Base-by-base conservation (phyloP, 1,140 invertebrate species). In the Amyelois transitella region DNA sequence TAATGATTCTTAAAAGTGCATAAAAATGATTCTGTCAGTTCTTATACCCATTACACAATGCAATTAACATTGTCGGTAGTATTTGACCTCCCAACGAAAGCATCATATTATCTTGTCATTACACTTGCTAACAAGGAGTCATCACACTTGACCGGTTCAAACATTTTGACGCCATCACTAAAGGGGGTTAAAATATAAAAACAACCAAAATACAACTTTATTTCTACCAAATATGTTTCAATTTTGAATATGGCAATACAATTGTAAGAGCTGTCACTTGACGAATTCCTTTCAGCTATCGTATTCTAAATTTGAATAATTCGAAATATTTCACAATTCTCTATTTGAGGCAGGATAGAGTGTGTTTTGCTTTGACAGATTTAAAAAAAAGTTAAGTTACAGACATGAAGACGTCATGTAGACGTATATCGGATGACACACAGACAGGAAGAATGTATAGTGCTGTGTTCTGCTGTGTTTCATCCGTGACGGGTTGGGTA, bases 81-180 rank as follows among this genome's bases (percentile, higher is more conserved):
- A 19, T 38, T 38, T 38, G 8, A 38, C 32, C 32, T 38, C 32
- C n/a, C 8, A 38, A 38, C 32, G 53, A 59, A 50, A 53, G 48
- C 51, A 50, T 50, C 20, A 54, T 63, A 82, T 82, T 83, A 86
- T 83, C 79, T 72, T 77, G 75, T 81, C 75, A 78, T 64, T 70
- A 74, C 60, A 81, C 73, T 75, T 71, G 75, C 69, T 82, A 83
- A 83, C 82, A 77, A 83, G 77, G 60, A 75, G 70, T 77, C 70
- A 77, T 75, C 74, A 77, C 81, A 81, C 75, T 78, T 78, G 79
- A 81, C 75, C 70, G 76, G 60, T 71, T 72, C 61, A 74, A 77
- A 58, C 73, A 73, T 81, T 83, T 74, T 75, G 77, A 86, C 78
- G 77, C 69, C 75, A 76, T 65, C 57, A 69, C 69, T 63, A 43